Evolutionary conservation across 1,140 invertebrate genomes (phyloP).

Genomic region (Drosophila murphyi): DNA sequence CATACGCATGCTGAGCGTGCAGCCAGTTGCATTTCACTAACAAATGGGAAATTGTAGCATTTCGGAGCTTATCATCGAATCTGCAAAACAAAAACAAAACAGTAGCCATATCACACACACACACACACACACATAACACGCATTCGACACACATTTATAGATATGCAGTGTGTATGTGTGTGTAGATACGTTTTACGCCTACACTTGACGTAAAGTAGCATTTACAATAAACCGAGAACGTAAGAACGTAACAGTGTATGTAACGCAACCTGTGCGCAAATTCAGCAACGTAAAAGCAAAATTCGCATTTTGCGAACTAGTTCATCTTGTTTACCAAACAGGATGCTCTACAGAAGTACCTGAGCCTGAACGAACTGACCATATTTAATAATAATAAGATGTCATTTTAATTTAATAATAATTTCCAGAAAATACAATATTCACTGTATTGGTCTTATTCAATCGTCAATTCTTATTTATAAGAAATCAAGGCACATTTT

Average conservation of each 20-base stretch:
- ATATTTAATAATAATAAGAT: too few relatives aligned
- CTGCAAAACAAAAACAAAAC: constrained; percentile 53
- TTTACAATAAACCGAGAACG: constrained; percentile 34
- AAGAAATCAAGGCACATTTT: too few relatives aligned
- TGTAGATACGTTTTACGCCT: constrained; percentile 49
- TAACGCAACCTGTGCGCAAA: constrained; percentile 23
- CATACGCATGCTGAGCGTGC: constrained; percentile 10
- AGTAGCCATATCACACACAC: constrained; percentile 39
- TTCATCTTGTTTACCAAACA: neutral
- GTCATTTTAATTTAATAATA: too few relatives aligned
- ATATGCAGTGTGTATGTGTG: constrained; percentile 31
- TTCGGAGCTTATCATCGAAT: constrained; percentile 40
- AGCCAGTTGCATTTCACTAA: constrained; percentile 30
- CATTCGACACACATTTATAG: constrained; percentile 29
- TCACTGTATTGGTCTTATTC: too few relatives aligned
- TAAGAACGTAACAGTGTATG: constrained; percentile 6
- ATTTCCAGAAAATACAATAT: too few relatives aligned
- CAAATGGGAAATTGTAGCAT: constrained; percentile 9
- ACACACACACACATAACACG: constrained; percentile 7
- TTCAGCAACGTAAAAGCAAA: constrained; percentile 39
- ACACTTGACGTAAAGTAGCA: constrained; percentile 37
- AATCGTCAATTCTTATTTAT: too few relatives aligned
- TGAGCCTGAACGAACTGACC: too few relatives aligned
- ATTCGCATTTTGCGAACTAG: constrained; percentile 9
- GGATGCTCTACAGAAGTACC: neutral